Percentiles rank a stretch among this genome's conserved stretches.
These are phyloP conservation scores for Helicoverpa assulta DNA, from an alignment of 2,888 invertebrate species.

Conservation along the genomic window DNA sequence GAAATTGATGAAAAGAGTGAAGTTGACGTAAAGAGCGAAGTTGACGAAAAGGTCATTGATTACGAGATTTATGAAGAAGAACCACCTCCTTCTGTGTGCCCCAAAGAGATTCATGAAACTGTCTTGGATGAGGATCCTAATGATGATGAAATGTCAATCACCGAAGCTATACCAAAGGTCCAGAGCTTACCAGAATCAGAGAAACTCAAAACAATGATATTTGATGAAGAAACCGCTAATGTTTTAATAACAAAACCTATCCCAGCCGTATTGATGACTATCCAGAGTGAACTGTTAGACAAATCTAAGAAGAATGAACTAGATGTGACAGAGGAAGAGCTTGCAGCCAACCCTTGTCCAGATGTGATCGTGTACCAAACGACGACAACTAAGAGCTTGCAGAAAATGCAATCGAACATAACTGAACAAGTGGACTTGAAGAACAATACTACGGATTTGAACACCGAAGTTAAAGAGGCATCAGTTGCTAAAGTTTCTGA, in stretches of 20 bases:
- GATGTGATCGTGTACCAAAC: slow-evolving; percentile 63
- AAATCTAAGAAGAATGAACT: slow-evolving; percentile 13
- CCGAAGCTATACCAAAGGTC: slow-evolving; percentile 6
- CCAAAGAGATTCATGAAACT: slow-evolving; percentile 3
- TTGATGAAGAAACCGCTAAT: slow-evolving; percentile 31
- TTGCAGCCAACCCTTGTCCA: slow-evolving; percentile 18
- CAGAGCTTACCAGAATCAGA: slow-evolving; percentile 18
- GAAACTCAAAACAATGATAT: slow-evolving; percentile 20
- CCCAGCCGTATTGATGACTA: slow-evolving; percentile 33
- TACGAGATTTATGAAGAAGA: slow-evolving; percentile 15
- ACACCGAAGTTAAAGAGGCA: slow-evolving; percentile 17
- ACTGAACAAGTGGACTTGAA: slow-evolving; percentile 24
- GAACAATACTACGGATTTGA: slow-evolving; percentile 18
- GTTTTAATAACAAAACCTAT: slow-evolving; percentile 51
- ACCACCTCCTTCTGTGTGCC: background rate
- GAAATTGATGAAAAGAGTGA: background rate
- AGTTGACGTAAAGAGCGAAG: slow-evolving; percentile 3
- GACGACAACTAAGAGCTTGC: slow-evolving; percentile 22
- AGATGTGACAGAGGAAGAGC: slow-evolving; percentile 9
- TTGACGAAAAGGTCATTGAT: slow-evolving; percentile 2
- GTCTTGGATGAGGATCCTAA: background rate
- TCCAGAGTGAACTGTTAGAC: slow-evolving; percentile 18
- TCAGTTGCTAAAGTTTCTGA: background rate
- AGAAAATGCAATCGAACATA: slow-evolving; percentile 14
- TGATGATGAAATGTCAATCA: slow-evolving; percentile 28